These are phyloP conservation scores for Eledona agricola DNA, from an alignment of 2,888 invertebrate genomes.

Conservation along the genomic window DNA sequence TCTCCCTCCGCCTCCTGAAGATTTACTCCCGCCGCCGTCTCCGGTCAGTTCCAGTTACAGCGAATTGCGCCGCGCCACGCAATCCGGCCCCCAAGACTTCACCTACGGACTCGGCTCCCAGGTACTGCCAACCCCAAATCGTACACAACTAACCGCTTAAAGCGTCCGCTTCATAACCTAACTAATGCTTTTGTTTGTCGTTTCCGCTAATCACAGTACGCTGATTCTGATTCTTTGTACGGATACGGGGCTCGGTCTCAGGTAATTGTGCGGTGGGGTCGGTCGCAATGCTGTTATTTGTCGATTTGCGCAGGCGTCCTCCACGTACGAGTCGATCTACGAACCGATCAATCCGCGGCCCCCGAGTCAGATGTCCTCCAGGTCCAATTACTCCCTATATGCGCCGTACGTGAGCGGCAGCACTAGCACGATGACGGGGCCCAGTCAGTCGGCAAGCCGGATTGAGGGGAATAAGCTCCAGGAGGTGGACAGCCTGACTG, in stretches of 20 bases:
- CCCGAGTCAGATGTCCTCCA: conserved; percentile 73
- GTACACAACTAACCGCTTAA: background rate
- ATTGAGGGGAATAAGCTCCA: conserved; percentile 72
- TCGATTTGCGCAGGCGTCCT: conserved; percentile 63
- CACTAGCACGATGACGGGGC: conserved; percentile 59
- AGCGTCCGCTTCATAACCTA: conserved; percentile 8
- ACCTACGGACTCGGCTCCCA: conserved; percentile 78
- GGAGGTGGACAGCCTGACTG: conserved; percentile 89
- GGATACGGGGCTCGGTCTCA: conserved; percentile 62
- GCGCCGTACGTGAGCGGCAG: conserved; percentile 68
- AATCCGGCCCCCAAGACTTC: conserved; percentile 63
- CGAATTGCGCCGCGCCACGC: conserved; percentile 82
- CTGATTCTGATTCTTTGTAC: conserved; percentile 54
- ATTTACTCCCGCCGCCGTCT: conserved; percentile 83
- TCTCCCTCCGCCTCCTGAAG: conserved; percentile 66
- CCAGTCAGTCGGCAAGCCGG: conserved; percentile 59
- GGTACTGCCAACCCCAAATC: conserved; percentile 49
- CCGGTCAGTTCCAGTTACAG: conserved; percentile 93
- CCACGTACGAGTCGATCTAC: conserved; percentile 88
- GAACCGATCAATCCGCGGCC: conserved; percentile 91
- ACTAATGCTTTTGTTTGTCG: conserved; percentile 44
- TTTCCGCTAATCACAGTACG: conserved; percentile 49
- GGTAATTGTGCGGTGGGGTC: conserved; percentile 53
- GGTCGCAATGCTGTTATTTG: background rate
- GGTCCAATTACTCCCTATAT: conserved; percentile 74